Conservation (phyloP, 2,113 vertebrate genomes). For the Fregata magnificens region DNA sequence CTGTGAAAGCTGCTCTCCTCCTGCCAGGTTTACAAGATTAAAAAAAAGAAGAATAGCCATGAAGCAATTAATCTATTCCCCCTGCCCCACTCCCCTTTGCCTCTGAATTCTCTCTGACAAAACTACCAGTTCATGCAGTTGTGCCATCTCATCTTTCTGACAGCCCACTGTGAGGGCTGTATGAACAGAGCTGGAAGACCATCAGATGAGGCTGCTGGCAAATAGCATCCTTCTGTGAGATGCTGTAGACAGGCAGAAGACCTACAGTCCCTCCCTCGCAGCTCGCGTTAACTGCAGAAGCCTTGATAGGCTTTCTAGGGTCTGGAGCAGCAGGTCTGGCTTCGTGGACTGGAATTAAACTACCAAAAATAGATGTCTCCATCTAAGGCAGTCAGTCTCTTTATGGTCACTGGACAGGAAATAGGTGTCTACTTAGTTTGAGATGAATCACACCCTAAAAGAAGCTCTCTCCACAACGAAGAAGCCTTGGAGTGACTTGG, state of each 20-base stretch:
- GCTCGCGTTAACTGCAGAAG: not conserved
- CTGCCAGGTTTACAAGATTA: not conserved
- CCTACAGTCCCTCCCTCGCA: not conserved
- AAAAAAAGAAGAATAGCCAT: not conserved
- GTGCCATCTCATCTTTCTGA: not conserved
- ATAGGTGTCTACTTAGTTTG: not conserved
- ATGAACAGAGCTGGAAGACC: not conserved
- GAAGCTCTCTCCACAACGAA: not conserved
- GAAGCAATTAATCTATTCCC: not conserved
- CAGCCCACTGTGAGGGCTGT: not conserved
- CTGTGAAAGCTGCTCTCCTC: not conserved
- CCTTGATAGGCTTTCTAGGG: not conserved
- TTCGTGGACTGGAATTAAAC: not conserved
- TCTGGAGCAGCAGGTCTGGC: not conserved
- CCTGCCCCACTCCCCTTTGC: not conserved
- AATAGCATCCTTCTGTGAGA: not conserved
- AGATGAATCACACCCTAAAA: not conserved
- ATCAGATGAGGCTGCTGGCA: not conserved
- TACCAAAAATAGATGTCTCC: not conserved
- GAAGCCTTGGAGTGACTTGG: not conserved
- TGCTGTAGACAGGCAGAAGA: not conserved
- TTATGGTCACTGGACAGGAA: not conserved
- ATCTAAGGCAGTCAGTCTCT: rapidly evolving
- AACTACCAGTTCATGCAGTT: not conserved
- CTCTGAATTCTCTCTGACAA: not conserved